Evolutionary conservation across 1,140 invertebrate species (phyloP).

Genomic region (Antheraea mylitta): DNA sequence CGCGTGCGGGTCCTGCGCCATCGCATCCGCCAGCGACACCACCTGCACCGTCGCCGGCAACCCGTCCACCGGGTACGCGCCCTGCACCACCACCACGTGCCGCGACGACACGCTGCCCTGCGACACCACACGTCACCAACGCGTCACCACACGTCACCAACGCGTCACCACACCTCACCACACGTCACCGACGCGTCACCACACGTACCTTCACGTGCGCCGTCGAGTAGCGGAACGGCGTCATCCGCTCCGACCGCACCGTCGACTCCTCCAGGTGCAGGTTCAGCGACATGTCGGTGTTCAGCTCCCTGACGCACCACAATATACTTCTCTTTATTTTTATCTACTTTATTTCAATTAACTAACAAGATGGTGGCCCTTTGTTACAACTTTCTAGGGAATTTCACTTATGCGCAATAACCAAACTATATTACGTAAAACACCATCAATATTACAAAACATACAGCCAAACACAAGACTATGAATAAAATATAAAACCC

Average conservation of each 20-base stretch:
- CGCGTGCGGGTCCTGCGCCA: slow-evolving; percentile 80
- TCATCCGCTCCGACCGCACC: slow-evolving; percentile 83
- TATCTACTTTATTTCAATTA: too few species aligned
- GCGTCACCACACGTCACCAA: too few species aligned
- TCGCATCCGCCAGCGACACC: slow-evolving; percentile 80
- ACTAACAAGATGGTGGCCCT: too few species aligned
- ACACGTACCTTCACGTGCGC: slow-evolving; percentile 85
- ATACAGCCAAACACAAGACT: too few species aligned
- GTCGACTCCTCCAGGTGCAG: slow-evolving; percentile 80
- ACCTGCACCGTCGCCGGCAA: slow-evolving; percentile 86
- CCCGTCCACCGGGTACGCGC: slow-evolving; percentile 87
- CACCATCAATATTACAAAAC: too few species aligned
- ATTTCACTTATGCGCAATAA: too few species aligned
- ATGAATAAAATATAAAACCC: too few species aligned
- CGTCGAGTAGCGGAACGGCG: slow-evolving; percentile 88
- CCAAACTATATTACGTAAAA: too few species aligned
- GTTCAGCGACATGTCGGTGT: slow-evolving; percentile 77
- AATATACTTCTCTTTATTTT: too few species aligned
- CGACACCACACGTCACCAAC: background rate
- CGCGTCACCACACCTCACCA: too few species aligned
- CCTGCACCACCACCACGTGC: slow-evolving; percentile 84
- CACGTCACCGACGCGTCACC: too few species aligned
- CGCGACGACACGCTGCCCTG: slow-evolving; percentile 83
- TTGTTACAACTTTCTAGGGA: too few species aligned
- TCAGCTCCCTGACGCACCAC: slow-evolving; percentile 56